Evolutionary conservation across 2,113 vertebrate species (phyloP).

Genomic region (Ptychochromis oligacanthus): DNA sequence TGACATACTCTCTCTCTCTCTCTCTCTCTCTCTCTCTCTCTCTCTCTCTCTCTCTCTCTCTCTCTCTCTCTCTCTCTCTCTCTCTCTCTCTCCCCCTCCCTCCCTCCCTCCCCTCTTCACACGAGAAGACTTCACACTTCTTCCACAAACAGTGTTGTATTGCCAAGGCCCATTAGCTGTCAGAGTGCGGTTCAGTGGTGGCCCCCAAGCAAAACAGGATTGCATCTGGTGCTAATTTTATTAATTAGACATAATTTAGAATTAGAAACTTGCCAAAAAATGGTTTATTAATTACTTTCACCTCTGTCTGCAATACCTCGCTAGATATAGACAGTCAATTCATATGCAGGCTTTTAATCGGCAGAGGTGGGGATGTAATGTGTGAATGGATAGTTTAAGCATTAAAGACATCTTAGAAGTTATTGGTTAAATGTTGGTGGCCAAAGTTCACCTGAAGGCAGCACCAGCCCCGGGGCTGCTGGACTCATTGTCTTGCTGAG

Average conservation of each 20-base stretch:
- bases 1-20: constrained; percentile 13
- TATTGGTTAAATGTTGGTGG: neutral
- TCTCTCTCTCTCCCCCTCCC: neutral
- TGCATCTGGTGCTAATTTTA: constrained; percentile 12
- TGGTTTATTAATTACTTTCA: neutral
- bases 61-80: neutral
- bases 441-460: constrained; percentile 22
- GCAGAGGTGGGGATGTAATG: neutral
- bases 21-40: neutral
- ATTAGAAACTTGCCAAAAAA: neutral
- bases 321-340: neutral
- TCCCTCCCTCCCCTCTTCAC: no score
- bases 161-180: neutral
- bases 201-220: neutral
- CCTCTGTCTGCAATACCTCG: neutral
- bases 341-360: neutral
- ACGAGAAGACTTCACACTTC: constrained; percentile 19
- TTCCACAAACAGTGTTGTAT: constrained; percentile 9
- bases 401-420: neutral
- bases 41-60: neutral
- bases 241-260: neutral
- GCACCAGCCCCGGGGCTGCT: constrained; percentile 23
- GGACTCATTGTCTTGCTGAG: constrained; percentile 61
- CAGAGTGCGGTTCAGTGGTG: neutral
- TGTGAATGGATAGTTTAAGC: neutral